Evolutionary conservation across 2,888 invertebrate species (phyloP), one percentile per base, ranked within the genome.

Genomic region (Ischnura elegans): DNA sequence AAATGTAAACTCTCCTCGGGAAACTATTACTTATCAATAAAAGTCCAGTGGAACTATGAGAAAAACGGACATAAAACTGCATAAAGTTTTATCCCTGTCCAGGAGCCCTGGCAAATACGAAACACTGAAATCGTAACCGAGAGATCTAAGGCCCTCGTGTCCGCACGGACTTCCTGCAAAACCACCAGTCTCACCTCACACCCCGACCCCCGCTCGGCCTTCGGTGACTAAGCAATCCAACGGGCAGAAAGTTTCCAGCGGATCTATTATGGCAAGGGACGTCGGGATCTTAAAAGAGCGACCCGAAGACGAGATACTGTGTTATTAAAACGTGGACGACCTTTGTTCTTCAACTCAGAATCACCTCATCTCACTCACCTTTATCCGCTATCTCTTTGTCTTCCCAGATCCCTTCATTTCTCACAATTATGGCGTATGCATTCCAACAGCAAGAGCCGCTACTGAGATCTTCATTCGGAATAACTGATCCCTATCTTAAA

Each of bases 261-360:
- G 61, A 66, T 66, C 90, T 87, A 87, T 87, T 55, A 87, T 87
- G 87, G 87, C 87, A 61, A 90, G 43, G 66, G 90, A 43, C 45
- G 43, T 90, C 36, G 29, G 76, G 36, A 76, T 76, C 61, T 90
- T 86, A n/a, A 66, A 90, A 90, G 87, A 42, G 42, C 51, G 86
- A 46, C 86, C 86, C 46, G 46, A 45, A 46, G 55, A 55, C 47
- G 90, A 90, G 90, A 61, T 90, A 55, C 29, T 55, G 61, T 55
- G 61, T 43, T 90, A 90, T 90, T 90, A 90, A 90, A 90, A 66
- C 61, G 90, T 45, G 61, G 90, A n/a, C 61, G 61, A 61, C 90
- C 90, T 90, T 61, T 90, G 90, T 90, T 86, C 90, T 90, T n/a
- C 4, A 10, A 61, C 29, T 87, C 87, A 29, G 76, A 76, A 76